Conservation (phyloP, 2,797 vertebrate species). For the Alfaro cultratus region DNA sequence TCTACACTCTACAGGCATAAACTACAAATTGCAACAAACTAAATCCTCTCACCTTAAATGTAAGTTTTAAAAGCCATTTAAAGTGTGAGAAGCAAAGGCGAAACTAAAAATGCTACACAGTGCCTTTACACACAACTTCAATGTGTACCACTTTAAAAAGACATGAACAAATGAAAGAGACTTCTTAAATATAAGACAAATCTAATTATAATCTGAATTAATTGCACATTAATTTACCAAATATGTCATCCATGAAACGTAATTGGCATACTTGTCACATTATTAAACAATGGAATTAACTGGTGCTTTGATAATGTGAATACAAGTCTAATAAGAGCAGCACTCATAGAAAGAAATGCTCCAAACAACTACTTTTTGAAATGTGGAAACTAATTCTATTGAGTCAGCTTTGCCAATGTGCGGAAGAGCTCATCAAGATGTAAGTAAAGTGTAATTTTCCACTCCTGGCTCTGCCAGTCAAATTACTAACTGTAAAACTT, state of each 20-base stretch:
- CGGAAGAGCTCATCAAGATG: slow-evolving; percentile 38
- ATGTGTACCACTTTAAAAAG: not conserved
- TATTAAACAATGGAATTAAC: not conserved
- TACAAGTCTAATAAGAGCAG: not conserved
- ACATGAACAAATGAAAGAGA: not conserved
- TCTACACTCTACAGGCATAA: not conserved
- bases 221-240: not conserved
- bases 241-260: not conserved
- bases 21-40: not conserved
- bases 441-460: slow-evolving; percentile 62
- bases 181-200: not conserved
- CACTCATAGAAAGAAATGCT: not conserved
- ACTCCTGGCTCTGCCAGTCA: slow-evolving; percentile 46
- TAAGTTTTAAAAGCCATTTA: not conserved
- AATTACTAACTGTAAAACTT: slow-evolving; percentile 59
- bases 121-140: not conserved
- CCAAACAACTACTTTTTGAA: not conserved
- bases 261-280: not conserved
- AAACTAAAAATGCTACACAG: not conserved
- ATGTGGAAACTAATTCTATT: slow-evolving; percentile 29
- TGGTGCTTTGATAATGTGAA: not conserved
- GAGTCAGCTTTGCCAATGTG: slow-evolving; percentile 25
- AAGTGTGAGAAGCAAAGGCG: not conserved
- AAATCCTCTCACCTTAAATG: not conserved
- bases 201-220: not conserved